Base-by-base conservation (phyloP, 2,888 invertebrate genomes). In the Lacanobia wlatinum region DNA sequence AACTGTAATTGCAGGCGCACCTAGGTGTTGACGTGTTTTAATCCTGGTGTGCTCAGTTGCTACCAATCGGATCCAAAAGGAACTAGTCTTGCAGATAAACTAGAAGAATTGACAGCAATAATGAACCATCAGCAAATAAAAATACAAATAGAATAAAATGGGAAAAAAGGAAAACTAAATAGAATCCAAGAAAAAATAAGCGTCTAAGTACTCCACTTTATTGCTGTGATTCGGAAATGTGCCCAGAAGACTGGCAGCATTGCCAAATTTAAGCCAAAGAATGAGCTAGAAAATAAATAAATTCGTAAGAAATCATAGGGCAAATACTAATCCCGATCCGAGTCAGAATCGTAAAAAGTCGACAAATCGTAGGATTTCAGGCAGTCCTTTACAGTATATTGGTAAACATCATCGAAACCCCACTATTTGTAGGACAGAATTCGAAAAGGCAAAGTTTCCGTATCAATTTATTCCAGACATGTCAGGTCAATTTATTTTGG, bases 401-500 rank as follows among this genome's bases (percentile, higher is more conserved):
- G 70, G 53, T 70, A 67, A 77, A 65, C 43, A 73, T 68, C 10
- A 59, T 56, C n/a, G n/a, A n/a, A 55, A 18, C 58, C 46, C 40
- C 28, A 21, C 50, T 16, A 55, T 52, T 59, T 63, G 43, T 61
- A 38, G 43, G 53, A 38, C 53, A 61, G 58, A 64, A 82, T 60
- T 62, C 43, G 40, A 65, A 74, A 68, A 58, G 10, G 18, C 21
- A 53, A 67, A 61, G 23, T 53, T 50, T 50, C 28, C n/a, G 34
- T 34, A 55, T 48, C 60, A 70, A 77, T 65, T 68, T 68, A 74
- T 74, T 70, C 46, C 21, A 67, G 52, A 12, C 55, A 70, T 48
- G 59, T 55, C 52, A 52, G 28, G 43, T 34, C 70, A 64, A 81
- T 76, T 76, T 73, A 60, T 70, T 70, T 52, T n/a, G 38, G 68